These are phyloP conservation scores for Smittia aterrima DNA, from an alignment of 2,888 invertebrate species.

Conservation along the genomic window DNA sequence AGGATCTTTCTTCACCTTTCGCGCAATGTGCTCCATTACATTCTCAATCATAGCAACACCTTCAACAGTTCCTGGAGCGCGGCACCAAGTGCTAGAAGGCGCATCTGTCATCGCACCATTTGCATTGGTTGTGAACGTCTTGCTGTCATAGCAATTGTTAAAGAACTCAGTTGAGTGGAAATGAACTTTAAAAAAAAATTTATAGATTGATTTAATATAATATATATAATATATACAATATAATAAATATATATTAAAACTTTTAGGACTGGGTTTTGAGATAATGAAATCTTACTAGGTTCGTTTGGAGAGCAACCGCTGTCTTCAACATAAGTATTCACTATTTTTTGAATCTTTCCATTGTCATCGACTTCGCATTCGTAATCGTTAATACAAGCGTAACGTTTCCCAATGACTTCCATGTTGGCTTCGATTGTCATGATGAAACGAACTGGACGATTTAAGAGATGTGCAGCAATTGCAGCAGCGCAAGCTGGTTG, in stretches of 20 bases:
- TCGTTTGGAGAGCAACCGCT: conserved; percentile 58
- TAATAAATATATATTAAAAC: no score
- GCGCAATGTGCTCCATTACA: conserved; percentile 67
- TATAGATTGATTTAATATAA: no score
- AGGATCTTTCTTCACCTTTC: conserved; percentile 58
- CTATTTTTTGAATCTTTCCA: conserved; percentile 66
- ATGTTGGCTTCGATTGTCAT: conserved; percentile 64
- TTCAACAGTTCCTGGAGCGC: conserved; percentile 57
- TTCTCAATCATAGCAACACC: conserved; percentile 60
- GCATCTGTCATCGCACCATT: conserved; percentile 40
- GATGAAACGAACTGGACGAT: conserved; percentile 64
- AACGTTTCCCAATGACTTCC: conserved; percentile 61
- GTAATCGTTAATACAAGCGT: conserved; percentile 57
- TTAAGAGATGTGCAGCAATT: conserved; percentile 60
- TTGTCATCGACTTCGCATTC: conserved; percentile 62
- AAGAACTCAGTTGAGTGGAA: not conserved
- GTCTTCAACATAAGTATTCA: conserved; percentile 57
- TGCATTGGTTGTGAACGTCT: not conserved
- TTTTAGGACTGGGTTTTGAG: no score
- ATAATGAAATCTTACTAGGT: no score
- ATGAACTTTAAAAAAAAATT: not conserved
- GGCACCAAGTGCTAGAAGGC: conserved; percentile 44
- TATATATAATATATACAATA: no score
- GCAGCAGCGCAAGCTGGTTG: conserved; percentile 63
- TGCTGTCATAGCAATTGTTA: conserved; percentile 14